These are phyloP conservation scores for Amblyopsis hoosieri DNA, from an alignment of 2,797 vertebrate genomes.

Conservation along the genomic window DNA sequence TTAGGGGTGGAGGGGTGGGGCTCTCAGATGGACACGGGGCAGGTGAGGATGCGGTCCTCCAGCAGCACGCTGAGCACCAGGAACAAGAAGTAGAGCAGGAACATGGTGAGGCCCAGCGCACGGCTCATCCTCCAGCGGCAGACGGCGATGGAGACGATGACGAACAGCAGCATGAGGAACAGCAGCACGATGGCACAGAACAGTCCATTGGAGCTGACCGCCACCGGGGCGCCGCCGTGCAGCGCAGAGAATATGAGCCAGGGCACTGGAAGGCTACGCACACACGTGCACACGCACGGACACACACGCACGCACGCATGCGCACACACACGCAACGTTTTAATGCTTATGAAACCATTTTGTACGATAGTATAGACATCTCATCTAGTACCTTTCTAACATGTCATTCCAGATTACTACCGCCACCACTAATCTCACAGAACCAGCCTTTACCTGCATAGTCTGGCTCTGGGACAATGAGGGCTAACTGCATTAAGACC, in stretches of 20 bases:
- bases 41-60: constrained; percentile 87
- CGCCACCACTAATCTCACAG: no score
- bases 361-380: no score
- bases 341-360: no score
- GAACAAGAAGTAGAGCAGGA: constrained; percentile 91
- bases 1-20: background rate
- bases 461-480: no score
- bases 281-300: constrained; percentile 20
- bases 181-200: constrained; percentile 95
- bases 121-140: constrained; percentile 95
- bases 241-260: constrained; percentile 87
- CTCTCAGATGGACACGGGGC: constrained; percentile 84
- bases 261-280: constrained; percentile 85
- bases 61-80: constrained; percentile 91
- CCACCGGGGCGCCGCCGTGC: constrained; percentile 78
- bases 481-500: no score
- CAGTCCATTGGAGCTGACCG: constrained; percentile 92
- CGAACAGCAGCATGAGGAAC: constrained; percentile 94
- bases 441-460: no score
- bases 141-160: constrained; percentile 87
- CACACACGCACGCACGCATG: no score
- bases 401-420: no score
- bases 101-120: constrained; percentile 90
- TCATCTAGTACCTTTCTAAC: no score
- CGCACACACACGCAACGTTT: background rate